Evolutionary conservation across 2,888 invertebrate species (phyloP).

Genomic region (Apodemia mormo): DNA sequence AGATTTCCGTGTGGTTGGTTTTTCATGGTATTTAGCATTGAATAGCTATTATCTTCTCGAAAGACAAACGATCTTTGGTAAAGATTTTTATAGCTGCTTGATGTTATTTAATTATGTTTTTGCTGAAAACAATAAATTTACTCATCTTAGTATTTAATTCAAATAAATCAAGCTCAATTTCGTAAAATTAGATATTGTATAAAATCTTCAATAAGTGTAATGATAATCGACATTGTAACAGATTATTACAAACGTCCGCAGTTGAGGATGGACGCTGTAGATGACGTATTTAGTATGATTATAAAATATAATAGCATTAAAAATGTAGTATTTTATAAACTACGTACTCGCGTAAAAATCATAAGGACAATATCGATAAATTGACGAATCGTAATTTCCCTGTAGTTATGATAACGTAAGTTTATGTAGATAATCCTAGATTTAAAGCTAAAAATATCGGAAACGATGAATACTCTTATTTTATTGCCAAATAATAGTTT

Average conservation of each 20-base stretch:
- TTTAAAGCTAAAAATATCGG: conserved; percentile 55
- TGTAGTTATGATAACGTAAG: conserved; percentile 63
- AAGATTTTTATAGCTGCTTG: neutral
- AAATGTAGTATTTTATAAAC: conserved; percentile 77
- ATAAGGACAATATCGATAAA: conserved; percentile 80
- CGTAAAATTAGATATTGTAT: conserved; percentile 70
- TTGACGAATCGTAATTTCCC: conserved; percentile 72
- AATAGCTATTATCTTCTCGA: neutral
- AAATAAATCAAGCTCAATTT: conserved; percentile 80
- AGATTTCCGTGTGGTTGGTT: conserved; percentile 49
- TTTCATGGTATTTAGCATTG: conserved; percentile 46
- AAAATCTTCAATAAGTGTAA: conserved; percentile 49
- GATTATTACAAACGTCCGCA: conserved; percentile 72
- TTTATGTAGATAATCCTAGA: conserved; percentile 71
- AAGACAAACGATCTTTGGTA: neutral
- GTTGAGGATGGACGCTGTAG: conserved; percentile 71
- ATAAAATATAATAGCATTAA: conserved; percentile 64
- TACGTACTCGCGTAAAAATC: conserved; percentile 79
- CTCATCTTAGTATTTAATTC: conserved; percentile 69
- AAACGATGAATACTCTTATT: conserved; percentile 57
- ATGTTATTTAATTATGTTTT: conserved; percentile 49
- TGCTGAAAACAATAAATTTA: conserved; percentile 50
- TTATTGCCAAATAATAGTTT: conserved; percentile 62
- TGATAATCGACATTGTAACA: conserved; percentile 48
- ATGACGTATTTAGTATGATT: conserved; percentile 59